Conservation (phyloP, 2,113 vertebrate genomes). For the Stegostoma tigrinum region DNA sequence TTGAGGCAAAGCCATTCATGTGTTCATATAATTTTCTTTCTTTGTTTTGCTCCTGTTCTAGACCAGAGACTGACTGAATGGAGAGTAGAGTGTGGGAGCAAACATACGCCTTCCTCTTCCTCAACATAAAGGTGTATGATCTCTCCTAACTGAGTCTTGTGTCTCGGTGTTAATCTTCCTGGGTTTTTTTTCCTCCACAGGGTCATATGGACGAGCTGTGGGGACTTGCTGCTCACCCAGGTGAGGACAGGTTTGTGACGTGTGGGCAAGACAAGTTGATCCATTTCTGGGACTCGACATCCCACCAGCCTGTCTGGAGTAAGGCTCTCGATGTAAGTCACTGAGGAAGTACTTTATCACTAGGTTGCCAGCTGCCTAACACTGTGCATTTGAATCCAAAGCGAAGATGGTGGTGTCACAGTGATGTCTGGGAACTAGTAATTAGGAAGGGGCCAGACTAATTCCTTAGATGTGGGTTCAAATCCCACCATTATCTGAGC, state of each 20-base stretch:
- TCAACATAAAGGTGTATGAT: too few species aligned
- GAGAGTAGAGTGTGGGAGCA: not conserved
- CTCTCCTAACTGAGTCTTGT: not conserved
- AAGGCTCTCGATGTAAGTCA: slow-evolving; percentile 66
- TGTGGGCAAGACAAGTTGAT: slow-evolving; percentile 76
- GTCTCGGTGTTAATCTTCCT: not conserved
- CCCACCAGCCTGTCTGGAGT: slow-evolving; percentile 78
- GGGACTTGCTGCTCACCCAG: slow-evolving; percentile 76
- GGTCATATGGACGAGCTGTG: slow-evolving; percentile 84
- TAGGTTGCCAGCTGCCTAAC: not conserved
- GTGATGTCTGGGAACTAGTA: too few species aligned
- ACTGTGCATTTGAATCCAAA: not conserved
- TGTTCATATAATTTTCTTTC: not conserved
- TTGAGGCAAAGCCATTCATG: not conserved
- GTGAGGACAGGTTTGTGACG: slow-evolving; percentile 70
- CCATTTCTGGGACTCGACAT: slow-evolving; percentile 69
- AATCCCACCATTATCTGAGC: too few species aligned
- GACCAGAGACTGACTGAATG: not conserved
- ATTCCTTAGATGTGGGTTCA: too few species aligned
- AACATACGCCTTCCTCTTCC: too few species aligned
- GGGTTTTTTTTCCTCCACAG: slow-evolving; percentile 47
- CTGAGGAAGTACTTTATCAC: too few species aligned
- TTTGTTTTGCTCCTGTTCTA: not conserved
- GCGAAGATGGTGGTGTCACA: too few species aligned
- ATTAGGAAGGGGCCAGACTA: too few species aligned